Evolutionary conservation across 2,113 vertebrate species (phyloP).

Genomic region (Cettia cetti): DNA sequence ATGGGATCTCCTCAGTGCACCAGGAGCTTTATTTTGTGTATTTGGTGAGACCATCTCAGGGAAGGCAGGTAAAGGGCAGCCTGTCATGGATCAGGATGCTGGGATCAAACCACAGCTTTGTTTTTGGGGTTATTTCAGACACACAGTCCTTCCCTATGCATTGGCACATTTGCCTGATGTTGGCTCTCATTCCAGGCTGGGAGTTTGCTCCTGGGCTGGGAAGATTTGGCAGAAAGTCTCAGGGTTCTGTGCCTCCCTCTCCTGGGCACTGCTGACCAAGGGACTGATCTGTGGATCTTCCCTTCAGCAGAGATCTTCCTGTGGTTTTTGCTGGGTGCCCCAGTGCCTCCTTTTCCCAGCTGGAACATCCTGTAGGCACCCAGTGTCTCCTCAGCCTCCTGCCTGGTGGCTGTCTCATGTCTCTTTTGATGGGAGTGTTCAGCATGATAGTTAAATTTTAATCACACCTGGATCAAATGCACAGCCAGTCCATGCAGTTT

Average conservation of each 20-base stretch:
- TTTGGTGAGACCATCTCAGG: not conserved
- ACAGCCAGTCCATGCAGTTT: not conserved
- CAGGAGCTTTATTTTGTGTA: not conserved
- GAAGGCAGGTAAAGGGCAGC: not conserved
- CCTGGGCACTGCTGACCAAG: not conserved
- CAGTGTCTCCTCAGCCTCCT: not conserved
- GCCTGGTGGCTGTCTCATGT: not conserved
- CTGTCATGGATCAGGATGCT: not conserved
- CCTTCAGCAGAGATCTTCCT: not conserved
- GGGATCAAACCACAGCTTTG: not conserved
- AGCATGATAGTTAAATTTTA: not conserved
- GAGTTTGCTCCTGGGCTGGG: not conserved
- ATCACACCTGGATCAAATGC: not conserved
- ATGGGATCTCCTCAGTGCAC: not conserved
- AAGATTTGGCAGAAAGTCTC: not conserved
- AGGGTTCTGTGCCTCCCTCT: not conserved
- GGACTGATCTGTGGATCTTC: not conserved
- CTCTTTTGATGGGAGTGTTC: not conserved
- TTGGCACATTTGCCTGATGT: fast-evolving
- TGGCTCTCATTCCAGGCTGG: not conserved
- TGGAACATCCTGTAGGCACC: not conserved
- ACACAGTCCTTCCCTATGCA: not conserved
- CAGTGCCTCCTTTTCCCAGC: not conserved
- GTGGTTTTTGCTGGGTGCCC: not conserved
- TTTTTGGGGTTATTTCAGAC: not conserved